Base-by-base conservation (phyloP, 2,113 vertebrate genomes). In the Corythornis cristatus region DNA sequence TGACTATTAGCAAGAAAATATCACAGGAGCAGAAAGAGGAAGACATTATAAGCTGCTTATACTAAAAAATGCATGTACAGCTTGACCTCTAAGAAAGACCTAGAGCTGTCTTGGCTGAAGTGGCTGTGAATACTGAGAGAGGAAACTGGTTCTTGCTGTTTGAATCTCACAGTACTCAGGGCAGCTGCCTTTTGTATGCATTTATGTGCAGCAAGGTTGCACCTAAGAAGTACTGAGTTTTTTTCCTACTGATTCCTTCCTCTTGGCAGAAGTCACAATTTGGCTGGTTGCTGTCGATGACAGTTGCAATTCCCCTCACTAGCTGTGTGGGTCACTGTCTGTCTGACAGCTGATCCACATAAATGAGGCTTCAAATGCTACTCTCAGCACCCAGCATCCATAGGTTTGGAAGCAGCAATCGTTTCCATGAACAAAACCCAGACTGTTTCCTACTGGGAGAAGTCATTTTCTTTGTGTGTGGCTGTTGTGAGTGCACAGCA, bases 401-500 rank as follows among this genome's bases (percentile, higher is more conserved):
- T 50, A 33, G 57, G 35, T 80, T 90, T 83, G 90, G 90, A 86
- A 78, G 50, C n/a, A 86, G 8, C 20, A 28, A 3, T 35, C 35
- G 22, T 66, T 86, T 72, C 3, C 0, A 0, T 35, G 54, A 48
- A 54, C 54, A 91, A 94, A 83, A 42, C 42, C 82, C 79, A 71
- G 42, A 65, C 56, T 14, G 35, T 74, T 88, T 89, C 73, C 50
- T 57, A 13, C 46, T 54, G 64, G 29, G 45, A 48, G 31, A 79
- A 33, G 28, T 43, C 1, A 23, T 83, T 77, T 73, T 83, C 67
- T 65, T 35, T 45, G 54, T 5, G 10, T 21, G 6, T 2, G 0
- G 66, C 74, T 87, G 51, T 50, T 45, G 35, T 0, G 0, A 12
- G 3, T 37, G 70, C 56, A 8, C 40, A 45, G 50, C 9, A 3